Percentiles rank a stretch among this genome's conserved stretches.
Evolutionary conservation across 1,140 invertebrate species (phyloP).

Genomic region (Nasonia longicornis): DNA sequence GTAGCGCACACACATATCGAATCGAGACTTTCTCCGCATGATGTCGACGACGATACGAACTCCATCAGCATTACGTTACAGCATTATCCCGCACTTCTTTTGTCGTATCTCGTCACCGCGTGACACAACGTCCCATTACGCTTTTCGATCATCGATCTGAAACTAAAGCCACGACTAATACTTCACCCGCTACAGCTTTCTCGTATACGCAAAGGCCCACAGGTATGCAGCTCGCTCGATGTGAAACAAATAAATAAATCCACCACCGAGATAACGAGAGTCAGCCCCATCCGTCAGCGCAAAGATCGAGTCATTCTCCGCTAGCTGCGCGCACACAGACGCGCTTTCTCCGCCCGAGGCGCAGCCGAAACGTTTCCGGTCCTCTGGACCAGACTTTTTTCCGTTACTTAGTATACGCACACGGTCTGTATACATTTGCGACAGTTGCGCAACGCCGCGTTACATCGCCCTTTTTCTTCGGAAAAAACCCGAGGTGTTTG

Average conservation of each 20-base stretch:
- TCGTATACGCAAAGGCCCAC: conserved; percentile 31
- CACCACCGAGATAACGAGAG: not conserved
- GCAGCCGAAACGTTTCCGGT: conserved; percentile 54
- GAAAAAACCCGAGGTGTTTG: not conserved
- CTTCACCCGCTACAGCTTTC: no score
- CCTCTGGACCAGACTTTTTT: conserved; percentile 27
- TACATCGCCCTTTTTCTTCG: not conserved
- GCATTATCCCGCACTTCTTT: conserved; percentile 46
- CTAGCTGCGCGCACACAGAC: no score
- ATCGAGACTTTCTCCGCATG: conserved; percentile 2
- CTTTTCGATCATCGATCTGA: not conserved
- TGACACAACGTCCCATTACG: not conserved
- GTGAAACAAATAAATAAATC: not conserved
- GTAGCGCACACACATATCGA: not conserved
- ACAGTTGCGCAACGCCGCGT: not conserved
- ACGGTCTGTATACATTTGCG: not conserved
- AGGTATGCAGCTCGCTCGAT: conserved; percentile 43
- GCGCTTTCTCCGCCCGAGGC: conserved; percentile 58
- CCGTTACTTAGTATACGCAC: not conserved
- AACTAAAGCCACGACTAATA: no score
- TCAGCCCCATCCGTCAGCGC: not conserved
- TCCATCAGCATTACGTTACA: conserved; percentile 12
- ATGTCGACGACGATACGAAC: not conserved
- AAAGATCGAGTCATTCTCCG: not conserved
- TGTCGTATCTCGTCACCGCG: conserved; percentile 41